These are phyloP conservation scores for Ceratitis capitata DNA, from an alignment of 1,140 invertebrate species.

Conservation along the genomic window DNA sequence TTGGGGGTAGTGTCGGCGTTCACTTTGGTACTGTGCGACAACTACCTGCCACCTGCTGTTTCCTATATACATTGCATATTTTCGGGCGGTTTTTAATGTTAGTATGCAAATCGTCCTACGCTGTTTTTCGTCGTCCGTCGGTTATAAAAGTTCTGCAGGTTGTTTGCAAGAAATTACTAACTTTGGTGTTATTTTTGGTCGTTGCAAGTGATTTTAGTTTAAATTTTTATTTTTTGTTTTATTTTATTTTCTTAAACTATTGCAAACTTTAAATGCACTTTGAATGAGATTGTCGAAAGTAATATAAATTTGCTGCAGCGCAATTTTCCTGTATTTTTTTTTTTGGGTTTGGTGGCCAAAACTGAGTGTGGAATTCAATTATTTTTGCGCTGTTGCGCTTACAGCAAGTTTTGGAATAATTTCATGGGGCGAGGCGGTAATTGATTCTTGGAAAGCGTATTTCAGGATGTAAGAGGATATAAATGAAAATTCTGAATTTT, in stretches of 20 bases:
- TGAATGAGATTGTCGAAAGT: constrained; percentile 35
- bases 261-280: constrained; percentile 35
- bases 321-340: no score
- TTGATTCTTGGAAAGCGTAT: neutral
- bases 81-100: constrained; percentile 11
- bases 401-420: neutral
- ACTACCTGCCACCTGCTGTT: constrained; percentile 21
- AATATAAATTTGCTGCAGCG: constrained; percentile 18
- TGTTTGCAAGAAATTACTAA: constrained; percentile 34
- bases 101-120: neutral
- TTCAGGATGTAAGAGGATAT: no score
- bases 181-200: constrained; percentile 19
- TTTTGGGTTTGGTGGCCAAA: neutral
- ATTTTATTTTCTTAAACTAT: neutral
- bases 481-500: no score
- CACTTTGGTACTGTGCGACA: neutral
- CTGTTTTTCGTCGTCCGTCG: neutral
- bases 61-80: neutral
- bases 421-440: neutral
- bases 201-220: neutral
- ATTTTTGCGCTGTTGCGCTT: neutral
- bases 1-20: neutral
- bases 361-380: neutral
- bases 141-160: neutral
- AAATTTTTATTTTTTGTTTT: neutral